Base-by-base conservation (phyloP, 2,888 invertebrate genomes). In the Melitaea athalia region DNA sequence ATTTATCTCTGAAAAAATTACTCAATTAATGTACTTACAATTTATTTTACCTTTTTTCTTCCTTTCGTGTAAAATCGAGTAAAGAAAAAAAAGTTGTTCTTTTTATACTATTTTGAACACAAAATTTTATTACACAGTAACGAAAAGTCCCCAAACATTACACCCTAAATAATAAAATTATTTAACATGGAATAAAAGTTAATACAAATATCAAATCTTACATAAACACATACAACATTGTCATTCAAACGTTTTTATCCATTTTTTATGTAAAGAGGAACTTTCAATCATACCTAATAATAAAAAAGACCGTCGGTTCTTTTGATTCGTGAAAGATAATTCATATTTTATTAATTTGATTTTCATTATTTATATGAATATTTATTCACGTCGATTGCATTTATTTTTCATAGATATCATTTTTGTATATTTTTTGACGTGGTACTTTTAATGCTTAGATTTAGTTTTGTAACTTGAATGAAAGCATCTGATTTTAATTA, bases 361-460 rank as follows among this genome's bases (percentile, higher is more conserved):
- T 63, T 43, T 11, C 31, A 14, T 38, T 45, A 66, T 53, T 63
- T 43, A 61, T 49, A 64, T 57, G 42, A 3, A 43, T 45, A 45
- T 38, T 38, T 10, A 14, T 59, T 59, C 33, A n/a, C n/a, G 38
- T 45, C 45, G 50, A n/a, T 79, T 85, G 87, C 87, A 86, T 87
- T 87, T 87, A 83, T 83, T 79, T 78, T 76, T 61, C 38, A 61
- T 33, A 55, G 31, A 55, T 12, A 55, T 33, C 33, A 57, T 77
- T 79, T 77, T 74, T 77, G 77, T 77, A 79, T 82, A 83, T 85
- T 85, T 85, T 84, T 86, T 78, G 77, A 85, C 74, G 80, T 83
- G 82, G 81, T 85, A 83, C 79, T 77, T 80, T 78, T 75, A 72
- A 74, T 62, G 69, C 83, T 81, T 80, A 80, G 76, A 77, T 67